Evolutionary conservation across 2,888 invertebrate species (phyloP).

Genomic region (Thymelicus sylvestris): DNA sequence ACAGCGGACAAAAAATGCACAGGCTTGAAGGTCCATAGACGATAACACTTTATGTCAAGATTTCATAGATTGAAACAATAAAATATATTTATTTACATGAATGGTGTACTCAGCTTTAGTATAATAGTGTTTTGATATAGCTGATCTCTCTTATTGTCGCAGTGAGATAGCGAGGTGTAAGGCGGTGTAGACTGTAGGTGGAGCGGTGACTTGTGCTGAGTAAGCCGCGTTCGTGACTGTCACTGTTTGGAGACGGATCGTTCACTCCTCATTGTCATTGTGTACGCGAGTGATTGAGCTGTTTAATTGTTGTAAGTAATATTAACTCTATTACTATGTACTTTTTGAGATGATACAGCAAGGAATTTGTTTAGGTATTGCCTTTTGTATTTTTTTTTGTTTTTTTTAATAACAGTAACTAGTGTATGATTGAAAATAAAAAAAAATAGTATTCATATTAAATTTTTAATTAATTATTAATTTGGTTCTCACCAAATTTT

Average conservation of each 20-base stretch:
- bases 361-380: too few relatives aligned
- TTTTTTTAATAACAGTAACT: too few relatives aligned
- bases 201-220: too few relatives aligned
- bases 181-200: background rate
- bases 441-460: too few relatives aligned
- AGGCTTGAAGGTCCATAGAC: too few relatives aligned
- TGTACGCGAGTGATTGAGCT: slow-evolving; percentile 31
- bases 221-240: background rate
- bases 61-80: background rate
- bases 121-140: background rate
- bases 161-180: background rate
- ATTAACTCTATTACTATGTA: background rate
- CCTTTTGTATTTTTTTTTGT: background rate
- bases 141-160: background rate
- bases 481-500: too few relatives aligned
- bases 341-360: background rate
- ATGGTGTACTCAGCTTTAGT: background rate
- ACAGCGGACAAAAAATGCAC: too few relatives aligned
- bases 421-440: too few relatives aligned
- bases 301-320: slow-evolving; percentile 1
- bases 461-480: too few relatives aligned
- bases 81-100: background rate
- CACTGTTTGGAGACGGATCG: slow-evolving; percentile 20
- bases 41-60: too few relatives aligned
- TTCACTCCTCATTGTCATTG: slow-evolving; percentile 23